Conservation (phyloP, 2,797 vertebrate species). For the Erpetoichthys calabaricus region DNA sequence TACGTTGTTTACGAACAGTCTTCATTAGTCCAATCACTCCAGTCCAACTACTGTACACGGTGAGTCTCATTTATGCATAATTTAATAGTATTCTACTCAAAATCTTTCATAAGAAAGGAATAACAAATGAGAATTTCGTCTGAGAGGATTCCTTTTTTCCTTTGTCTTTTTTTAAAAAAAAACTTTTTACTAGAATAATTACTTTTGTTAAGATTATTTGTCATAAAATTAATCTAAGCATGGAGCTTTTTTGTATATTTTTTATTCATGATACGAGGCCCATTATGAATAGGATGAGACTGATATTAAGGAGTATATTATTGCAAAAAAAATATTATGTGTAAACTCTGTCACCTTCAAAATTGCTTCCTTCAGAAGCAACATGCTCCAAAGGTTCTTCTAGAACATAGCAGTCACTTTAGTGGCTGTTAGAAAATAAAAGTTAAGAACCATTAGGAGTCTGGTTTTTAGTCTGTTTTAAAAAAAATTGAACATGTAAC, state of each 20-base stretch:
- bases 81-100: constrained; percentile 8
- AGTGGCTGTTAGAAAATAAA: too few relatives aligned
- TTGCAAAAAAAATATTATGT: too few relatives aligned
- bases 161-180: constrained; percentile 10
- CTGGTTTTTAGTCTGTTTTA: background rate
- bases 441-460: too few relatives aligned
- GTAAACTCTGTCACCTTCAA: too few relatives aligned
- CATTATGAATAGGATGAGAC: too few relatives aligned
- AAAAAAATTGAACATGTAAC: background rate
- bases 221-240: too few relatives aligned
- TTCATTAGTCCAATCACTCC: constrained; percentile 95
- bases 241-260: too few relatives aligned
- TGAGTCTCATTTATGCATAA: constrained; percentile 40
- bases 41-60: constrained; percentile 90
- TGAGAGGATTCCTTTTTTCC: constrained; percentile 2
- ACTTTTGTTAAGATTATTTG: background rate
- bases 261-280: too few relatives aligned
- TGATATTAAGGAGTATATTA: too few relatives aligned
- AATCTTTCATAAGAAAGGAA: background rate
- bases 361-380: too few relatives aligned
- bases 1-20: constrained; percentile 88
- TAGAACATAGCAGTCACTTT: too few relatives aligned
- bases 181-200: constrained; percentile 21
- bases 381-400: too few relatives aligned
- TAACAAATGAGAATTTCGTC: background rate